Conservation (phyloP, 2,888 invertebrate genomes). For the Andrena flavipes region DNA sequence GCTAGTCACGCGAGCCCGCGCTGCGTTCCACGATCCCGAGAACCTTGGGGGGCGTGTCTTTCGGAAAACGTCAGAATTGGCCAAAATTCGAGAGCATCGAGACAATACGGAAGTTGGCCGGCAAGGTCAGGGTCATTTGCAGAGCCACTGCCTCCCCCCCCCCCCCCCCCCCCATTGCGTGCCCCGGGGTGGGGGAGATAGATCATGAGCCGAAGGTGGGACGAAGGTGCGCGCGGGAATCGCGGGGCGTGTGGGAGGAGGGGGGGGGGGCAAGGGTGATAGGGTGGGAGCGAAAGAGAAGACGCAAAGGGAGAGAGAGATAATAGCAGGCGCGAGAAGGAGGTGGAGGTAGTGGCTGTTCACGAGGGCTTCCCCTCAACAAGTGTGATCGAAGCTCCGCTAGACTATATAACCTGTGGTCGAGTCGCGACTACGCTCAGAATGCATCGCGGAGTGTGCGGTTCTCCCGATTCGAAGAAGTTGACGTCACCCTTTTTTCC, state of each 20-base stretch:
- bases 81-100: constrained; percentile 74
- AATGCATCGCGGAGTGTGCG: constrained; percentile 61
- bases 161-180: neutral
- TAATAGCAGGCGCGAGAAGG: constrained; percentile 45
- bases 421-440: constrained; percentile 67
- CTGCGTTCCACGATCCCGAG: neutral
- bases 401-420: constrained; percentile 71
- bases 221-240: constrained; percentile 52
- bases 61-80: neutral
- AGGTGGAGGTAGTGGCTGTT: constrained; percentile 48
- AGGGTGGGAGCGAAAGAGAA: constrained; percentile 44
- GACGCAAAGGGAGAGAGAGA: constrained; percentile 34
- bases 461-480: constrained; percentile 30
- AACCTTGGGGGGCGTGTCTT: neutral
- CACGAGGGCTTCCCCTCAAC: constrained; percentile 75
- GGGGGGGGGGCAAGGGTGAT: constrained; percentile 10
- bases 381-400: constrained; percentile 78
- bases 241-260: constrained; percentile 38
- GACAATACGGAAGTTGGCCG: constrained; percentile 82
- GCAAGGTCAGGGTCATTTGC: constrained; percentile 84
- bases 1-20: constrained; percentile 5
- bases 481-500: constrained; percentile 13
- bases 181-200: constrained; percentile 59
- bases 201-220: constrained; percentile 72
- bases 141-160: constrained; percentile 53